Base-by-base conservation (phyloP, 2,113 vertebrate species). In the Cichladusa arquata region DNA sequence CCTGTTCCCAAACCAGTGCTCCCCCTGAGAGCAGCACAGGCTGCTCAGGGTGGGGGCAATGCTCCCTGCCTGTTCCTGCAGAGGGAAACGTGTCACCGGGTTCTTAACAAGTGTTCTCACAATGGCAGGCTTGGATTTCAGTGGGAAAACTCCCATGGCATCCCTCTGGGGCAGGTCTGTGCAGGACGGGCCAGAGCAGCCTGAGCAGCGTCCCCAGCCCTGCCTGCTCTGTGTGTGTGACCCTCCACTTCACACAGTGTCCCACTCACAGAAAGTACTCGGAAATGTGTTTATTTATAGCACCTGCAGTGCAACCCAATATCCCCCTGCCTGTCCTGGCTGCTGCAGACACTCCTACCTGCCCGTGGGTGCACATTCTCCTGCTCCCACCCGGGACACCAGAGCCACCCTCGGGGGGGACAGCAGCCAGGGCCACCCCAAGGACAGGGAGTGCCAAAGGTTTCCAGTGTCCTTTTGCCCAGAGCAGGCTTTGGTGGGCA, bases 211-310 rank as follows among this genome's bases (percentile, higher is more conserved):
- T 1, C 9, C n/a, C 51, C 90, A 47, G 77, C 12, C 4, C 61
- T 26, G 6, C 69, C 90, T 53, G 77, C 10, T 2, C 53, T 11
- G 5, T 38, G 12, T 4, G 2, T 19, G 44, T 15, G 40, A 54
- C 79, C 31, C 8, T 44, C 25, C 25, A 1, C 25, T 34, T 19
- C 1, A 23, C 65, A 19, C 4, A 1, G 24, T 10, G 89, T 34
- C 83, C 86, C 86, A 34, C 24, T 47, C 86, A 29, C 36, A 8
- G 3, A 6, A 53, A 29, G 29, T 54, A 14, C 81, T 34, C 1
- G 0, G 80, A 62, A 84, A 91, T 8, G 3, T 24, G 6, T 51
- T 64, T 94, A 96, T 96, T 96, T 95, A 96, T 95, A 96, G 84
- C 34, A 1, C 0, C 71, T 3, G 0, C 2, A 1, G 81, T 1